A percentile compares a stretch with the other conserved stretches of the same genome.
These are phyloP conservation scores for Myripristis murdjan DNA, from an alignment of 2,797 vertebrate species.

Conservation along the genomic window DNA sequence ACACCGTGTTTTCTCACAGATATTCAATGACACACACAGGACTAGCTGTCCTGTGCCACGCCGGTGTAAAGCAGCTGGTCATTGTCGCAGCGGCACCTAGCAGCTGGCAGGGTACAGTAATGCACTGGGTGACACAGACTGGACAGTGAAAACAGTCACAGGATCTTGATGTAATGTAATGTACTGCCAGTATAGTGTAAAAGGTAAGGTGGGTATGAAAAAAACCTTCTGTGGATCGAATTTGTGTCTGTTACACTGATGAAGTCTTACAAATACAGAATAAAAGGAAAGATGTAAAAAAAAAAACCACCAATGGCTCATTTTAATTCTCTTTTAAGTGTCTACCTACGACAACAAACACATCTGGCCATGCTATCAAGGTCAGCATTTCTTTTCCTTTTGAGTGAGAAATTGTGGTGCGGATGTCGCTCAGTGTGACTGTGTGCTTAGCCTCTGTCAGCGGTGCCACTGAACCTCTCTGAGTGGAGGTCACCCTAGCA, in stretches of 20 bases:
- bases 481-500: slow-evolving; percentile 73
- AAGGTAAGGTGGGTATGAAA: not conserved
- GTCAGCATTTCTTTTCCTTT: slow-evolving; percentile 50
- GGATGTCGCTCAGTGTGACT: slow-evolving; percentile 75
- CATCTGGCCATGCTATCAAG: not conserved
- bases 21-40: slow-evolving; percentile 70
- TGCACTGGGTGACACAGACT: slow-evolving; percentile 4
- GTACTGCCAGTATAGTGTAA: not conserved
- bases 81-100: slow-evolving; percentile 62
- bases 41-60: slow-evolving; percentile 9
- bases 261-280: not conserved
- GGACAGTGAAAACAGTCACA: slow-evolving; percentile 15
- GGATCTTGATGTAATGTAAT: not conserved
- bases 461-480: slow-evolving; percentile 79
- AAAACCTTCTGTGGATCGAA: not conserved
- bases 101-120: slow-evolving; percentile 59
- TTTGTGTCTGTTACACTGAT: not conserved
- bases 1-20: slow-evolving; percentile 76
- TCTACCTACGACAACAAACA: slow-evolving; percentile 20
- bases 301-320: not conserved
- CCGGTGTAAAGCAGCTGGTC: slow-evolving; percentile 65
- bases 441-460: slow-evolving; percentile 85
- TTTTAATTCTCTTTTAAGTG: slow-evolving; percentile 16
- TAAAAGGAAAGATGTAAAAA: not conserved
- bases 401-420: slow-evolving; percentile 55